Conservation (phyloP, 2,113 vertebrate species). For the Ranitomeya variabilis region DNA sequence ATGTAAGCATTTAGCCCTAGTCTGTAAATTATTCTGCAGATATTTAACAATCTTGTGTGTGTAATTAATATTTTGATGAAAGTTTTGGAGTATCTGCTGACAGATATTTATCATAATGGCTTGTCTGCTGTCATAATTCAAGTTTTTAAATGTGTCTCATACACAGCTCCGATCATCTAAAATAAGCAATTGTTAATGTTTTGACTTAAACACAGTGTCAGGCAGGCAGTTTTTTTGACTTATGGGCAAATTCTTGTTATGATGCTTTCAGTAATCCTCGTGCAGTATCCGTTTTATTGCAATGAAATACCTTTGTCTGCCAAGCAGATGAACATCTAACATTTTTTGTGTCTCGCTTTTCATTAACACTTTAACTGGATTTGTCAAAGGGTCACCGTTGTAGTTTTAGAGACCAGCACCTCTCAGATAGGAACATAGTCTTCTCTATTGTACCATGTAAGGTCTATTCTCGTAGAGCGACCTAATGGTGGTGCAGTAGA, state of each 20-base stretch:
- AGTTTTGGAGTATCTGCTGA: slow-evolving; percentile 41
- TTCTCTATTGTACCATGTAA: too few species aligned
- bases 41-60: slow-evolving; percentile 44
- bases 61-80: slow-evolving; percentile 49
- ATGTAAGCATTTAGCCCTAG: slow-evolving; percentile 22
- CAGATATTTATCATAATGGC: slow-evolving; percentile 47
- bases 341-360: background rate
- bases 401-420: background rate
- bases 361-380: background rate
- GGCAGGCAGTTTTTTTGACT: slow-evolving; percentile 39
- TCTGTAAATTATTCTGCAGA: slow-evolving; percentile 45
- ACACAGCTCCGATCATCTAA: slow-evolving; percentile 29
- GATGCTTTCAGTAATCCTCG: slow-evolving; percentile 22
- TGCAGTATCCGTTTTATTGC: background rate
- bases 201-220: slow-evolving; percentile 35
- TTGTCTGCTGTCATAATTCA: slow-evolving; percentile 45
- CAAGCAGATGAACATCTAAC: background rate
- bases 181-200: slow-evolving; percentile 48
- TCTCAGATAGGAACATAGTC: too few species aligned
- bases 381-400: background rate
- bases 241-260: slow-evolving; percentile 35
- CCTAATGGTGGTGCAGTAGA: too few species aligned
- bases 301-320: slow-evolving; percentile 29
- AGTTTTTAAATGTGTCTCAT: slow-evolving; percentile 23
- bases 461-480: too few species aligned